Conservation (phyloP, 2,888 invertebrate genomes). For the Cheilosia impressa region DNA sequence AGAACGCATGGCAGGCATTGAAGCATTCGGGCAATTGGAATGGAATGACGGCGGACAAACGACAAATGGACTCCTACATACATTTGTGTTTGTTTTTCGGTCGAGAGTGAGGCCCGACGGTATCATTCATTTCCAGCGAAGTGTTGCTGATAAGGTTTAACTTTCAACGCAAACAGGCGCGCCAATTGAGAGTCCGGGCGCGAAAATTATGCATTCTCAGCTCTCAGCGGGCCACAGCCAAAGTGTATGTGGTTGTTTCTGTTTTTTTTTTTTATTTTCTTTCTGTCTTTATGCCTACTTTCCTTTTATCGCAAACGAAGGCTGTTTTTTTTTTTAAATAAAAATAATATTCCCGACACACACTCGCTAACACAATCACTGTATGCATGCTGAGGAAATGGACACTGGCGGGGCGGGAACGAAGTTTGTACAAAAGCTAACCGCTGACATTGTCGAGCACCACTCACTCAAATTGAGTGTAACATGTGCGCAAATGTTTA, state of each 20-base stretch:
- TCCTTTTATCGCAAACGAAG: conserved; percentile 5
- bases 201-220: conserved; percentile 42
- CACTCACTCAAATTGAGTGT: conserved; percentile 18
- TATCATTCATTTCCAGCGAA: conserved; percentile 62
- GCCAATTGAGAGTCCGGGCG: conserved; percentile 37
- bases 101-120: conserved; percentile 31
- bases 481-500: conserved; percentile 35
- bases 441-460: conserved; percentile 19
- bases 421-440: conserved; percentile 7
- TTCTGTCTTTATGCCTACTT: neutral
- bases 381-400: neutral
- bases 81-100: conserved; percentile 28
- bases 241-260: neutral
- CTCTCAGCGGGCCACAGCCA: conserved; percentile 19
- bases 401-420: neutral
- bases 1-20: conserved; percentile 31
- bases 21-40: neutral
- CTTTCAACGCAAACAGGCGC: conserved; percentile 42
- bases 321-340: neutral
- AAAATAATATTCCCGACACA: neutral
- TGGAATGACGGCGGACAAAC: neutral
- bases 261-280: neutral
- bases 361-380: neutral
- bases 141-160: conserved; percentile 43
- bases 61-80: conserved; percentile 1